Evolutionary conservation across 2,113 vertebrate genomes (phyloP), one percentile per base, ranked within the genome.

Genomic region (Antechinus flavipes): DNA sequence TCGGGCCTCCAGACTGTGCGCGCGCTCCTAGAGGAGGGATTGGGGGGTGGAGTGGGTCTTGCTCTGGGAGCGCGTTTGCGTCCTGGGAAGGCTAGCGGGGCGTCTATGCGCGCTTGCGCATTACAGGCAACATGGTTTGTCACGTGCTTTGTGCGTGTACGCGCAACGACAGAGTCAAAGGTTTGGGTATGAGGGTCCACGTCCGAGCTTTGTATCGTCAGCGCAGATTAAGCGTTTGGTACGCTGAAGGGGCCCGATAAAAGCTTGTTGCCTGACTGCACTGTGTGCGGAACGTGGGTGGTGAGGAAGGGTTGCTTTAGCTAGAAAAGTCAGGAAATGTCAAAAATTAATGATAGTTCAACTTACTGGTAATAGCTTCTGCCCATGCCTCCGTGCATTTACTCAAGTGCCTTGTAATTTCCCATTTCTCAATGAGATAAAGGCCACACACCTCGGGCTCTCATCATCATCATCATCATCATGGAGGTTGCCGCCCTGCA

Each of bases 111-210:
- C 68, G 35, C 68, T 14, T 84, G 68, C n/a, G 16, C 6, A 16
- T 84, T 8, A 23, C n/a, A 2, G 7, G 14, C n/a, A 2, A 1
- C 19, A 5, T n/a, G 68, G 5, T 42, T 22, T 84, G 68, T 84
- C n/a, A 42, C n/a, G 19, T 23, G 35, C 61, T 35, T 35, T n/a
- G 12, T 76, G 14, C 1, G 35, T 2, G 16, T 0, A 6, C 19
- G 27, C 27, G 58, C 0, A 2, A 30, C 2, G n/a, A 23, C 22
- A 1, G 19, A 19, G 35, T 1, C 11, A 23, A 6, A 23, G 7
- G 68, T 7, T 68, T 14, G 61, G 19, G 35, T n/a, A 4, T 61
- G 58, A 61, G 14, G 14, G 35, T 5, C 14, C 4, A 0, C 16
- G 30, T 11, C 25, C 11, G 35, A 1, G 4, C 30, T 68, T 68